Conservation (phyloP, 2,888 invertebrate genomes). For the Callinectes sapidus region DNA sequence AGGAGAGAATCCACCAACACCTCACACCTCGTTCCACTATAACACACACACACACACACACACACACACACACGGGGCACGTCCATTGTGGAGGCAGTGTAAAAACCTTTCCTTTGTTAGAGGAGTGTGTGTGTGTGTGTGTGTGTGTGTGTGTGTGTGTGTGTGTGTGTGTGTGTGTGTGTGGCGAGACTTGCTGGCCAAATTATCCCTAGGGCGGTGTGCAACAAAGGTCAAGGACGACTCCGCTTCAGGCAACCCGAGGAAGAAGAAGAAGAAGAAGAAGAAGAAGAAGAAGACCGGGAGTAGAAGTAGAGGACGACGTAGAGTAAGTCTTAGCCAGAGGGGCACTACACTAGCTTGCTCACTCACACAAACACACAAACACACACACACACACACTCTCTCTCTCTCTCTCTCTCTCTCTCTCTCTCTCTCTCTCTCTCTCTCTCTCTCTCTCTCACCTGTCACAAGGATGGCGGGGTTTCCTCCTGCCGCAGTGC, state of each 20-base stretch:
- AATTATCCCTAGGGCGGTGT: slow-evolving; percentile 52
- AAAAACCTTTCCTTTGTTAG: slow-evolving; percentile 56
- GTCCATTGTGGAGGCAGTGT: slow-evolving; percentile 38
- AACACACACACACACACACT: slow-evolving; percentile 31
- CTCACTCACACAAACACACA: slow-evolving; percentile 25
- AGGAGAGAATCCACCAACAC: background rate
- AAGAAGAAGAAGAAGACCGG: background rate
- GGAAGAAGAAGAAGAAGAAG: background rate
- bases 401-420: background rate
- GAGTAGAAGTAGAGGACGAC: background rate
- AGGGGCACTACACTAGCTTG: background rate
- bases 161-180: slow-evolving; percentile 45
- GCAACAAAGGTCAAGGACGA: slow-evolving; percentile 62
- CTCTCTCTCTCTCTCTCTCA: slow-evolving; percentile 26
- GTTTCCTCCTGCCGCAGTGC: slow-evolving; percentile 34
- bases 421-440: background rate
- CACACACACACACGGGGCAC: slow-evolving; percentile 10
- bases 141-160: slow-evolving; percentile 41
- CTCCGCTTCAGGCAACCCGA: slow-evolving; percentile 10
- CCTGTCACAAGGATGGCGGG: slow-evolving; percentile 59
- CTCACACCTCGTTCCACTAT: slow-evolving; percentile 17
- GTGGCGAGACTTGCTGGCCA: slow-evolving; percentile 51
- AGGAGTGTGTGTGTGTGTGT: slow-evolving; percentile 10
- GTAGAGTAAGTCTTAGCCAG: slow-evolving; percentile 9
- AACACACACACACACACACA: background rate